Evolutionary conservation across 2,113 vertebrate species (phyloP).

Genomic region (Puntigrus tetrazona): DNA sequence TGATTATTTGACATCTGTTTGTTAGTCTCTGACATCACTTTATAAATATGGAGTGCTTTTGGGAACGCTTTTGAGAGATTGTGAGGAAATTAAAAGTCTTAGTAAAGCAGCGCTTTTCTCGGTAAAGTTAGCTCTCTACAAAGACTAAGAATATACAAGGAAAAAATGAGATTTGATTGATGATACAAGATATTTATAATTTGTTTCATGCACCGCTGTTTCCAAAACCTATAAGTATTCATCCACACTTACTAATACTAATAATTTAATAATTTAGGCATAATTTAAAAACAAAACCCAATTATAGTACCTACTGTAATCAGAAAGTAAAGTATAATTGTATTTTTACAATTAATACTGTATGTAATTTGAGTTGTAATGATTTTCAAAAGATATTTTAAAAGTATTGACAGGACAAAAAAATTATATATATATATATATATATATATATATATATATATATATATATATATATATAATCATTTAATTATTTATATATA

Average conservation of each 20-base stretch:
- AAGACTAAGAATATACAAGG: background rate
- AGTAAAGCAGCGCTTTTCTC: background rate
- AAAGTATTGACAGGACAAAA: background rate
- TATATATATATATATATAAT: no score
- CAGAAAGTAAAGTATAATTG: background rate
- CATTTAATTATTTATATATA: no score
- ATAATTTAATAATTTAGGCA: background rate
- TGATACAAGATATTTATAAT: background rate
- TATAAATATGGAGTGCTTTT: background rate
- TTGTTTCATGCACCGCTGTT: background rate
- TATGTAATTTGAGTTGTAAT: background rate
- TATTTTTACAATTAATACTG: no score
- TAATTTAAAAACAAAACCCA: background rate
- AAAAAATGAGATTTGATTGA: background rate
- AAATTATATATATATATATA: no score
- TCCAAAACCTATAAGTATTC: background rate
- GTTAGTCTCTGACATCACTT: conserved; percentile 26
- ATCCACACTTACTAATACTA: background rate
- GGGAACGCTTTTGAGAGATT: background rate
- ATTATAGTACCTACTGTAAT: background rate
- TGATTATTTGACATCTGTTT: conserved; percentile 32
- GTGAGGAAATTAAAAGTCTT: background rate
- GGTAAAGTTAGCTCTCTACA: background rate
- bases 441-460: no score
- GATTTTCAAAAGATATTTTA: background rate